phyloP scores from a whole-genome alignment of 2,888 invertebrate species.

The Ephialtes manifestator region DNA sequence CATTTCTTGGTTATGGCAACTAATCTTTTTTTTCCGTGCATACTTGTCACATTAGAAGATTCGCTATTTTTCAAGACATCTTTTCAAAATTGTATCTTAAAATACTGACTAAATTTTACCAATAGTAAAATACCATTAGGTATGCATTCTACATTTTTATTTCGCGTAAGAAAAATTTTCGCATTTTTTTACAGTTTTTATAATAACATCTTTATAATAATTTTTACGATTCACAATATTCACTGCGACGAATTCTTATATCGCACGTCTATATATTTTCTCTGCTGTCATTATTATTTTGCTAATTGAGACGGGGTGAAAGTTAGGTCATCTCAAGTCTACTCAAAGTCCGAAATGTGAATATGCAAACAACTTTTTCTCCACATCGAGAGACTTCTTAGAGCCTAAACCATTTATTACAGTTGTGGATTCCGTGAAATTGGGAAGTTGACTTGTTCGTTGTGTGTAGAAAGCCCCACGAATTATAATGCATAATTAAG shows the following conservation, averaged over 20 bases:
- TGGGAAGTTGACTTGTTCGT: neutral
- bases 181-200: no score
- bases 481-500: slow-evolving; percentile 46
- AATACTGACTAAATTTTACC: no score
- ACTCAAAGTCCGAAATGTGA: neutral
- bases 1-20: no score
- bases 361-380: slow-evolving; percentile 20
- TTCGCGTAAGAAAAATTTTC: no score
- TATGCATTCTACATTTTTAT: no score
- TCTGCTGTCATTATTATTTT: neutral
- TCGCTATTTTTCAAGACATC: neutral
- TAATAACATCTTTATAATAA: no score
- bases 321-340: neutral
- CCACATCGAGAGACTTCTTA: neutral
- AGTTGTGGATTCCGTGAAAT: slow-evolving; percentile 32
- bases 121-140: no score
- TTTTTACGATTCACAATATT: no score
- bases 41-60: neutral
- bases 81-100: no score
- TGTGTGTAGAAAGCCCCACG: slow-evolving; percentile 8
- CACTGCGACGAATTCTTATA: neutral
- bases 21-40: no score
- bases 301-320: neutral
- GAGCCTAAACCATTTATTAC: slow-evolving; percentile 8
- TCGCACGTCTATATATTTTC: neutral